Base-by-base conservation (phyloP, 1,140 invertebrate species). In the Diorhabda elongata region DNA sequence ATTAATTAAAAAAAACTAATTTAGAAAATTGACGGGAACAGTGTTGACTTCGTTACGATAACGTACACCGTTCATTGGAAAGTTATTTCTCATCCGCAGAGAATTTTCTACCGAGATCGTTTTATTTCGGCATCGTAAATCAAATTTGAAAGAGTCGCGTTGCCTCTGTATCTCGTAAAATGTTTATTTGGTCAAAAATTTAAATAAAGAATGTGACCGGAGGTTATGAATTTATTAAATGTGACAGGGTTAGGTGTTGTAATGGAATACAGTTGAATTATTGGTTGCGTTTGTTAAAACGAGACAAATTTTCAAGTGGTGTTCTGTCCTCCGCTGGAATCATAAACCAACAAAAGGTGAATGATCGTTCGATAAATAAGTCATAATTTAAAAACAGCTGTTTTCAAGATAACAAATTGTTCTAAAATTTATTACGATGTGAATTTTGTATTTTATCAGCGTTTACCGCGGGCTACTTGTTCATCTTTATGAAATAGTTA, bases 181-280 rank as follows among this genome's bases (percentile, higher is more conserved):
- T 52, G n/a, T 52, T 52, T 52, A 52, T 52, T 52, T 52, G 47
- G n/a, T 8, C 47, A 52, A 52, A 52, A 52, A 52, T 52, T 52
- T 52, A n/a, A 52, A 52, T 52, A 52, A 52, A 52, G 47, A 52
- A 52, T 52, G n/a, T 52, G 47, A 52, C 47, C 47, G 47, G 47
- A 52, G 47, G 47, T 52, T 52, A 52, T 52, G 47, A 52, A 52
- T 52, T 52, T 52, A 52, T 52, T 52, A n/a, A 52, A 52, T 52
- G 47, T 52, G 47, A 52, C 47, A 52, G 47, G 47, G 6, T n/a
- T 52, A n/a, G 47, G 47, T 52, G 47, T 52, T 52, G 47, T 52
- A 52, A 52, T 52, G n/a, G 47, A n/a, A 52, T 6, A 52, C 47
- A 52, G 6, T 6, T 52, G n/a, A 52, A 52, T 52, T 52, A 52